phyloP scores from a whole-genome alignment of 2,888 invertebrate genomes.

The Subacronicta megacephala region DNA sequence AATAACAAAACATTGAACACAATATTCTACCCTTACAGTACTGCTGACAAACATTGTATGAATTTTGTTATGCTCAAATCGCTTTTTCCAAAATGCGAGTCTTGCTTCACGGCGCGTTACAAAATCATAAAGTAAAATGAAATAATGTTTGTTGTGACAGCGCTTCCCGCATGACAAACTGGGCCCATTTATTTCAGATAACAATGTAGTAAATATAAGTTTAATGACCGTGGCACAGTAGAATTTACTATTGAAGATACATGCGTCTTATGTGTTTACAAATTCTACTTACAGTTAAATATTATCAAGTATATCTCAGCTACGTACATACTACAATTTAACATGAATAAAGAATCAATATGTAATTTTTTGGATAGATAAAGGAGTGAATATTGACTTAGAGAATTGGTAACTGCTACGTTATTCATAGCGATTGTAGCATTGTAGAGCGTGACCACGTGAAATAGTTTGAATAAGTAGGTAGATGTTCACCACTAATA shows the following conservation, averaged over 20 bases:
- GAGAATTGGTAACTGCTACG: slow-evolving; percentile 13
- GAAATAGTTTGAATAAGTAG: no score
- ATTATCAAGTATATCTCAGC: not conserved
- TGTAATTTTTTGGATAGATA: no score
- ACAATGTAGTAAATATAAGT: slow-evolving; percentile 85
- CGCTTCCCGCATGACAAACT: slow-evolving; percentile 85
- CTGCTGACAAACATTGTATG: slow-evolving; percentile 57
- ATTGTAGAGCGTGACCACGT: not conserved
- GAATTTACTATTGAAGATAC: slow-evolving; percentile 78
- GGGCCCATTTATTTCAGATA: slow-evolving; percentile 83
- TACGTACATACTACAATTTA: no score
- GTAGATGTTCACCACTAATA: no score
- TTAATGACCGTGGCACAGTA: slow-evolving; percentile 82
- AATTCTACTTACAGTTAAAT: not conserved
- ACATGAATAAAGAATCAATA: no score
- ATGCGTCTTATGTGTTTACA: slow-evolving; percentile 62
- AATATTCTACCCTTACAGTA: slow-evolving; percentile 64
- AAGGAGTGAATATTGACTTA: no score
- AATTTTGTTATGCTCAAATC: slow-evolving; percentile 76
- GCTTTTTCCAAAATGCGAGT: slow-evolving; percentile 77
- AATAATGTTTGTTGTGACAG: slow-evolving; percentile 88
- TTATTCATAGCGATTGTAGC: slow-evolving; percentile 12
- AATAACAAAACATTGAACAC: slow-evolving; percentile 69
- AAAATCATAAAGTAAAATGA: slow-evolving; percentile 85
- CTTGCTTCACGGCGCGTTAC: slow-evolving; percentile 84